Evolutionary conservation across 2,888 invertebrate genomes (phyloP).

Genomic region (Erannis defoliaria): DNA sequence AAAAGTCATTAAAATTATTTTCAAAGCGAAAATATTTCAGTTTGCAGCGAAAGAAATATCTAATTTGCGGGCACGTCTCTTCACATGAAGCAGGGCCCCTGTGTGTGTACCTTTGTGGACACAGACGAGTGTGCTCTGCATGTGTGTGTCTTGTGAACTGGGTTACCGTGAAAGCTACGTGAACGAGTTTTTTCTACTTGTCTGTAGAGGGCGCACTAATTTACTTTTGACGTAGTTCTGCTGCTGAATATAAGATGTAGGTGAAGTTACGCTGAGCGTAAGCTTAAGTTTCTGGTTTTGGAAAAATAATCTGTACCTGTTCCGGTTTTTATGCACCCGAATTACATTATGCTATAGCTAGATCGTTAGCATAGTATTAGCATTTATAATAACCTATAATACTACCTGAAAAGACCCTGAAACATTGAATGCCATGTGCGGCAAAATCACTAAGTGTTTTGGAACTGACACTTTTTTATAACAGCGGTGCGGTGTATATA

Average conservation of each 20-base stretch:
- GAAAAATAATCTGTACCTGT: too few species aligned
- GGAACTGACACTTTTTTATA: too few species aligned
- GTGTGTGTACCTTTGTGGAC: not conserved
- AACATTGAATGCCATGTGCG: too few species aligned
- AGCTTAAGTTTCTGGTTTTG: too few species aligned
- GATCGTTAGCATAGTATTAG: too few species aligned
- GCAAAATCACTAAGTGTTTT: too few species aligned
- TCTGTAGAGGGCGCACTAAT: conserved; percentile 46
- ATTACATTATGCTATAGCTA: too few species aligned
- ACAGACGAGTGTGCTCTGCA: not conserved
- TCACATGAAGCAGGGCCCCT: not conserved
- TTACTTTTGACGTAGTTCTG: conserved; percentile 47
- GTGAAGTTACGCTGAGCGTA: too few species aligned
- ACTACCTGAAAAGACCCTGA: too few species aligned
- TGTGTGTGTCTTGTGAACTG: conserved; percentile 50
- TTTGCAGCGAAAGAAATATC: conserved; percentile 18
- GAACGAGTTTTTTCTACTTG: conserved; percentile 45
- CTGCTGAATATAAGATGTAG: not conserved
- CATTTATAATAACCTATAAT: too few species aligned
- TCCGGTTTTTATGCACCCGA: too few species aligned
- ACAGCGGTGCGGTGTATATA: too few species aligned
- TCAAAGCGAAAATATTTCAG: conserved; percentile 4
- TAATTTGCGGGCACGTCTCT: conserved; percentile 21
- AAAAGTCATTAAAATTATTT: not conserved
- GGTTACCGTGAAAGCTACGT: conserved; percentile 55